These are phyloP conservation scores for Notamacropus eugenii DNA, from an alignment of 2,797 vertebrate genomes.

Conservation along the genomic window DNA sequence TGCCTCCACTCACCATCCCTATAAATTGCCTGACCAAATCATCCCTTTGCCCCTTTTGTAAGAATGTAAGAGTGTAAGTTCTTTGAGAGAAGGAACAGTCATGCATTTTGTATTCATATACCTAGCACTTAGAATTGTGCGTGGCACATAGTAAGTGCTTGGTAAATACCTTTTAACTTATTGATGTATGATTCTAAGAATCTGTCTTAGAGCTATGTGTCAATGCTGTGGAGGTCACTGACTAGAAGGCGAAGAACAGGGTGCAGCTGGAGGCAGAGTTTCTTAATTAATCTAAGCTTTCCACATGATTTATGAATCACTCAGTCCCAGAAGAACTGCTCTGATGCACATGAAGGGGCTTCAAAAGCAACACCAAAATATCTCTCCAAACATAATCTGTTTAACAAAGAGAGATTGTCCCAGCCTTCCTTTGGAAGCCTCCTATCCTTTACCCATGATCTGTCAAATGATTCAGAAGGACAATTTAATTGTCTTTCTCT, in stretches of 20 bases:
- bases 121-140: background rate
- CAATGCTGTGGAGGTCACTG: background rate
- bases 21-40: background rate
- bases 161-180: background rate
- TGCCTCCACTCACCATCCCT: background rate
- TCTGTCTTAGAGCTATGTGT: background rate
- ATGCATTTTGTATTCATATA: background rate
- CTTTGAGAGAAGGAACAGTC: background rate
- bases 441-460: conserved; percentile 58
- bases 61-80: background rate
- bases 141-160: background rate
- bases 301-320: background rate
- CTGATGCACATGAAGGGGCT: background rate
- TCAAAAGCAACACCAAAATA: background rate
- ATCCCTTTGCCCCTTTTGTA: background rate
- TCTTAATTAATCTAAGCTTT: background rate
- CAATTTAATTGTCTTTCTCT: conserved; percentile 65
- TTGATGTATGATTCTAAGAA: background rate
- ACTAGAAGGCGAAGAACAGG: background rate
- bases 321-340: background rate
- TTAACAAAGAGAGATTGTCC: background rate
- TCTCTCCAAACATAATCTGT: conserved; percentile 11
- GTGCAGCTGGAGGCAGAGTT: background rate
- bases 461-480: conserved; percentile 67
- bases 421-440: background rate